These are phyloP conservation scores for Heterodera schachtii DNA, from an alignment of 1,140 invertebrate genomes.

Conservation along the genomic window DNA sequence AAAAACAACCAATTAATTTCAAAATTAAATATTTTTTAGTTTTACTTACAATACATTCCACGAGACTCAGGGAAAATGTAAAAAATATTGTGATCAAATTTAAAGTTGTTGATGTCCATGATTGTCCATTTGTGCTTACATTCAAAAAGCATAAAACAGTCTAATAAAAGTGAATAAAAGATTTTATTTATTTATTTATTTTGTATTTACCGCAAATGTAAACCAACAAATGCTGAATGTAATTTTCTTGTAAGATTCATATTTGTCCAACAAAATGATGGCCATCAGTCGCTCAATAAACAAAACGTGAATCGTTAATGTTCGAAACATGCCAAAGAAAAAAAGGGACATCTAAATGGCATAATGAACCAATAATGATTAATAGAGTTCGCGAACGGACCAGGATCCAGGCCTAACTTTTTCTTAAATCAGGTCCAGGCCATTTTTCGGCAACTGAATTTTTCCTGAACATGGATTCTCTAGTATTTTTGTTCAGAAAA, in stretches of 20 bases:
- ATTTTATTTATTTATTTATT: background rate
- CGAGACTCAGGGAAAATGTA: background rate
- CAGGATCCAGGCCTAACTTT: too few species aligned
- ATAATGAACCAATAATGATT: background rate
- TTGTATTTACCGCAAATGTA: background rate
- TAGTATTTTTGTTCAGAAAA: too few species aligned
- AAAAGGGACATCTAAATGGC: background rate
- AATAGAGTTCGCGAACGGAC: background rate
- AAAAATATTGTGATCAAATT: background rate
- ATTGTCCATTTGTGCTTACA: background rate
- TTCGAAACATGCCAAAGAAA: background rate
- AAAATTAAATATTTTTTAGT: too few species aligned
- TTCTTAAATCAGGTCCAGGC: too few species aligned
- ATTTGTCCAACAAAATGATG: background rate
- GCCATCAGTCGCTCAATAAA: constrained; percentile 5
- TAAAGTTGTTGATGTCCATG: background rate
- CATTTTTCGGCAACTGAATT: too few species aligned
- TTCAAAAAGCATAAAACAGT: background rate
- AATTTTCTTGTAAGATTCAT: constrained; percentile 1
- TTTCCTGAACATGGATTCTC: too few species aligned
- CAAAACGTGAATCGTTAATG: background rate
- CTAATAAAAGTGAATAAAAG: background rate
- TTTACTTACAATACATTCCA: background rate
- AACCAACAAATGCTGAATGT: constrained; percentile 6
- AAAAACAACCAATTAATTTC: too few species aligned